Conservation (phyloP, 2,113 vertebrate genomes). For the Neoarius graeffei region DNA sequence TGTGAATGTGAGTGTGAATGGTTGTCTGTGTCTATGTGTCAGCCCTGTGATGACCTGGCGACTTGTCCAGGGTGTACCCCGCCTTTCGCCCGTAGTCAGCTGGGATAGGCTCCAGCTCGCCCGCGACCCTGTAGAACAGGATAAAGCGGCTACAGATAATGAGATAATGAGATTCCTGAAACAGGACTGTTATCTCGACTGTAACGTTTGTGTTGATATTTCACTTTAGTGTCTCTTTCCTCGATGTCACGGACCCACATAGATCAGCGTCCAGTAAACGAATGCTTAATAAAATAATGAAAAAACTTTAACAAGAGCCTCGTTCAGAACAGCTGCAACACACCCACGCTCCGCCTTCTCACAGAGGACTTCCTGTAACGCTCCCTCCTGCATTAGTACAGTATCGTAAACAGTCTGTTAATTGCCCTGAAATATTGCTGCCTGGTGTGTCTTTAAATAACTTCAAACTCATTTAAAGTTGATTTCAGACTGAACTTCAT, state of each 20-base stretch:
- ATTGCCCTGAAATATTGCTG: background rate
- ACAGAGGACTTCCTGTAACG: slow-evolving; percentile 4
- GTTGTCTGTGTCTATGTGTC: too few species aligned
- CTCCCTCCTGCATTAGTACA: background rate
- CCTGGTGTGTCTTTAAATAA: background rate
- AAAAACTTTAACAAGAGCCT: background rate
- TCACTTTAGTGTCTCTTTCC: background rate
- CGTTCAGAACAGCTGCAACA: background rate
- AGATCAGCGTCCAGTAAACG: background rate
- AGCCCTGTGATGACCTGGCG: too few species aligned
- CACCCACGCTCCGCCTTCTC: background rate
- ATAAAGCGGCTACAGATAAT: too few species aligned
- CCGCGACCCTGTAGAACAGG: too few species aligned
- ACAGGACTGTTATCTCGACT: background rate
- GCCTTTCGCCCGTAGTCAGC: too few species aligned
- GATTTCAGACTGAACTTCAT: too few species aligned
- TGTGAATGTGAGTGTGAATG: too few species aligned
- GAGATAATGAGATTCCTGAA: too few species aligned
- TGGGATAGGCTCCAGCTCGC: too few species aligned
- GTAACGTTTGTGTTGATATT: background rate
- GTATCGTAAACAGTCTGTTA: background rate
- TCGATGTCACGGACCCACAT: background rate
- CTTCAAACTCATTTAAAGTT: background rate
- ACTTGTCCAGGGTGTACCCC: too few species aligned
- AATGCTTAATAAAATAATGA: background rate